A percentile compares a stretch with the other conserved stretches of the same genome.
Conservation (phyloP, 1,140 invertebrate species). For the Carposina sasakii region DNA sequence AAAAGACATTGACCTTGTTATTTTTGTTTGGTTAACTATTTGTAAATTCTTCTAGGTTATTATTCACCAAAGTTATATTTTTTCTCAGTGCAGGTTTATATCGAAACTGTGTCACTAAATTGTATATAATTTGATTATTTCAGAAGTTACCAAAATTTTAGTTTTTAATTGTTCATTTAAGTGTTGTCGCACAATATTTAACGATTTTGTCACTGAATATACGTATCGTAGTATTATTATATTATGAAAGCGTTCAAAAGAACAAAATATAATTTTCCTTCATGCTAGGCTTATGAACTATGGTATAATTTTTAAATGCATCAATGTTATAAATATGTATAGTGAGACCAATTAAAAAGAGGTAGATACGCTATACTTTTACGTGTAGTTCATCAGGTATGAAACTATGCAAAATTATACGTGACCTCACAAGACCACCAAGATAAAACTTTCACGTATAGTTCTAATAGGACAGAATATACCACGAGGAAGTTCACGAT, state of each 20-base stretch:
- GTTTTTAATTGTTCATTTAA: slow-evolving; percentile 31
- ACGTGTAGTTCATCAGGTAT: no score
- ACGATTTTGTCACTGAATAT: background rate
- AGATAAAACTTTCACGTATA: no score
- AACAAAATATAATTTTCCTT: no score
- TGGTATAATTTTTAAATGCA: no score
- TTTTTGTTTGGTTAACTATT: slow-evolving; percentile 60
- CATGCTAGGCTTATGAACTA: no score
- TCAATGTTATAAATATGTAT: no score
- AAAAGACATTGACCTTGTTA: slow-evolving; percentile 57
- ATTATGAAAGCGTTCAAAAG: background rate
- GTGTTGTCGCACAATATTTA: slow-evolving; percentile 38
- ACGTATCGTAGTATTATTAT: background rate
- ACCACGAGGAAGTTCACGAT: no score
- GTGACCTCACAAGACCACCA: no score
- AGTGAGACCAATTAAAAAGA: no score
- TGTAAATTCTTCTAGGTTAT: slow-evolving; percentile 52
- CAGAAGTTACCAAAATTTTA: slow-evolving; percentile 50
- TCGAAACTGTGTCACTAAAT: background rate
- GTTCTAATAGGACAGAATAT: no score
- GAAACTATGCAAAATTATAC: no score
- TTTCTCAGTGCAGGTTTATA: slow-evolving; percentile 24
- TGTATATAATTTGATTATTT: slow-evolving; percentile 17
- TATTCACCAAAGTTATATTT: slow-evolving; percentile 64
- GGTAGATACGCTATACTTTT: no score